phyloP scores from a whole-genome alignment of 2,113 vertebrate genomes.

The Spea multiplicata region DNA sequence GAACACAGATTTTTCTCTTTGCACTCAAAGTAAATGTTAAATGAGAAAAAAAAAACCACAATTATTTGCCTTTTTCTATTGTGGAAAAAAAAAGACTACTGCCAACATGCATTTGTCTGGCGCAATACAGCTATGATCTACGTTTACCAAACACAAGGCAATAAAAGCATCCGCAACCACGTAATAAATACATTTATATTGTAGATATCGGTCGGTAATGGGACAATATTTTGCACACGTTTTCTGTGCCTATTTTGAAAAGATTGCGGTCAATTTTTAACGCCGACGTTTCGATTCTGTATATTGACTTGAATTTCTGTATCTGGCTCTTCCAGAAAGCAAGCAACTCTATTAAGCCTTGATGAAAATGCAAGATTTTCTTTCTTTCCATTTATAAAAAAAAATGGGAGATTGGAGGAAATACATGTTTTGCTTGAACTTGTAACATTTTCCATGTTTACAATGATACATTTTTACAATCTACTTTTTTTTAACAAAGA shows the following conservation, averaged over 20 bases:
- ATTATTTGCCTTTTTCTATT: background rate
- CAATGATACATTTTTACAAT: slow-evolving; percentile 15
- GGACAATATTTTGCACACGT: slow-evolving; percentile 1
- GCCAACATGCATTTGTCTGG: background rate
- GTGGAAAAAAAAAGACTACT: background rate
- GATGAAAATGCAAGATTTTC: background rate
- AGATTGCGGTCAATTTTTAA: background rate
- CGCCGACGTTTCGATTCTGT: background rate
- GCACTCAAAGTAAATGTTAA: background rate
- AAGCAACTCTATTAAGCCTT: background rate
- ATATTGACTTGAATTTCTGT: background rate
- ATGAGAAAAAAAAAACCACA: background rate
- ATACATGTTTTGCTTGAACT: slow-evolving; percentile 8
- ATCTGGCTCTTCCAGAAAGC: slow-evolving; percentile 25
- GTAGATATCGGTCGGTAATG: slow-evolving; percentile 7
- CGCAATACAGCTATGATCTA: background rate
- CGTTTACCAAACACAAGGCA: slow-evolving; percentile 23
- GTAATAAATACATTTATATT: background rate
- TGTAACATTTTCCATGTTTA: slow-evolving; percentile 29
- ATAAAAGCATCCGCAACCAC: slow-evolving; percentile 7
- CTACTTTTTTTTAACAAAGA: slow-evolving; percentile 36
- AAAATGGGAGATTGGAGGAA: background rate
- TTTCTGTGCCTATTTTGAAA: slow-evolving; percentile 24
- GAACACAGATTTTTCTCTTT: background rate
- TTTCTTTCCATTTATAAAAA: background rate